Evolutionary conservation across 1,140 invertebrate species (phyloP), one percentile per base, ranked within the genome.

Genomic region (Proales similis): DNA sequence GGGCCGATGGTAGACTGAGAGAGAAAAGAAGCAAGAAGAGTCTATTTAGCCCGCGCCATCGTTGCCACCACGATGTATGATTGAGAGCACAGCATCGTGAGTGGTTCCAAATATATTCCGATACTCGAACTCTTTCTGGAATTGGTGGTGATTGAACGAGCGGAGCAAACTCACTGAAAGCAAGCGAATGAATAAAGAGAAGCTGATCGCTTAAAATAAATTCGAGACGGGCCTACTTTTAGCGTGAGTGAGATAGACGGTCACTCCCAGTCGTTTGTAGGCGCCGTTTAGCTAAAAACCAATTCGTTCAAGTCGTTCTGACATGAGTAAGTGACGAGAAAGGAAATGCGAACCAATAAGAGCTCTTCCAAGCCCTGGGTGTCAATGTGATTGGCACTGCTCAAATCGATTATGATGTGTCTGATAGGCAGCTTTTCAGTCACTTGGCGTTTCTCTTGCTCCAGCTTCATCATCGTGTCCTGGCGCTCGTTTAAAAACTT

Each of bases 341-440:
- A 12, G n/a, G n/a, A 7, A 60, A 39, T 30, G 42, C 65, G 36
- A 12, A 71, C 63, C 51, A 67, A 64, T 45, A 53, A 39, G 4
- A 74, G 48, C 24, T 67, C 67, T 26, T 67, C 68, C 0, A 73
- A 47, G 0, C 72, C 72, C 9, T 64, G 64, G 17, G 66, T 57
- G 64, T 74, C 73, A 4, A 74, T 67, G 48, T 72, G 71, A 30
- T 65, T 67, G 45, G 72, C 66, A 17, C 64, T 61, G 11, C 66
- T 67, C 63, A 68, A 73, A 64, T 74, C 72, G 22, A 74, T 48
- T 14, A 74, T 66, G 19, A 66, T 64, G 39, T 65, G 45, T 19
- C 65, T 66, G 17, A 66, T 20, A 14, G 45, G 36, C 4, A 20
- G 11, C 9, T 9, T 11, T 11, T 2, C 4, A 63, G n/a, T 20